Base-by-base conservation (phyloP, 2,113 vertebrate species). In the Percopsis transmontana region DNA sequence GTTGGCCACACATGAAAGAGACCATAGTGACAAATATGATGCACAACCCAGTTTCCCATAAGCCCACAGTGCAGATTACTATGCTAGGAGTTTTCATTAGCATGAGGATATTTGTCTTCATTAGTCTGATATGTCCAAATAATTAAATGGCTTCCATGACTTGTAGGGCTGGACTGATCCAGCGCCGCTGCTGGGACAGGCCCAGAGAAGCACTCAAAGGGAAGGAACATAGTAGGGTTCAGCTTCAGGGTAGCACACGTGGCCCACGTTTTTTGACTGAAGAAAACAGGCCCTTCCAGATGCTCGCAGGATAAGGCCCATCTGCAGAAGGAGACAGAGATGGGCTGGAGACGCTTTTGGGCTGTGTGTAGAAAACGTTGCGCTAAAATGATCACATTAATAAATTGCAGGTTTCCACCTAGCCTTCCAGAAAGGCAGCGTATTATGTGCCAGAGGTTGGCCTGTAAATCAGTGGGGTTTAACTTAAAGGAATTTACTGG, bases 161-260 rank as follows among this genome's bases (percentile, higher is more conserved):
- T 57, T 64, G 62, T 47, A 61, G 80, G 72, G 67, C 18, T 54
- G 41, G 54, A 72, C 62, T 40, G 61, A 66, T 74, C 23, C 1
- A 59, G 66, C 41, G 57, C 73, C 74, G 38, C 62, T 68, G 61
- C 63, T 59, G 68, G 48, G 79, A 87, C 72, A 79, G 41, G 61
- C 55, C 14, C 8, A 5, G 64, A 44, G 67, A 2, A 42, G 44
- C 60, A 74, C 44, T 23, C 70, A 51, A 42, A 76, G 74, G 62
- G 42, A 66, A 77, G 65, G 77, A 82, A 69, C 77, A 70, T 75
- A 78, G 75, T 64, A 80, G 81, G 70, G 87, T 89, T 92, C 88
- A 89, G 74, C 88, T 88, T 79, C 70, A 62, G 89, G 87, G 53
- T 82, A 84, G 79, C 74, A 86, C 81, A 89, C 78, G 86, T 90